Evolutionary conservation across 1,140 invertebrate species (phyloP).

Genomic region (Zaprionus ghesquierei): DNA sequence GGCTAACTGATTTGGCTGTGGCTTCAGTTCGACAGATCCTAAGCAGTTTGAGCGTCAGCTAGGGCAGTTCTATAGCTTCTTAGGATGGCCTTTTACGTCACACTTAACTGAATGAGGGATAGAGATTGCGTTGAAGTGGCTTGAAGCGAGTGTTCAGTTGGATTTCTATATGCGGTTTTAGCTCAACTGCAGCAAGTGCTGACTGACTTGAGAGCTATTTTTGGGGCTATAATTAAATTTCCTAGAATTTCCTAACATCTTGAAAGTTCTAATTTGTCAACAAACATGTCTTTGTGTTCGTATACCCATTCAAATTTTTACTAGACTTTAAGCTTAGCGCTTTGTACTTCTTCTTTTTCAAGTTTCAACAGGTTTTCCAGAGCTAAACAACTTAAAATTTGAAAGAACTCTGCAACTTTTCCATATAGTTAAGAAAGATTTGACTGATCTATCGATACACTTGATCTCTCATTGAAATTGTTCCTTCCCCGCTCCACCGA

Average conservation of each 20-base stretch:
- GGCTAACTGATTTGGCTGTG: background rate
- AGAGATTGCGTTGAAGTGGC: conserved; percentile 7
- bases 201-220: background rate
- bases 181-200: background rate
- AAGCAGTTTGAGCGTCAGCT: conserved; percentile 35
- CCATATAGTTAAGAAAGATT: background rate
- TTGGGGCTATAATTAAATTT: background rate
- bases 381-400: background rate
- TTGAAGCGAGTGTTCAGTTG: background rate
- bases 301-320: background rate
- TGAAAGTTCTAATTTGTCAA: background rate
- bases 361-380: background rate
- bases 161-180: background rate
- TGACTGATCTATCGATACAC: background rate
- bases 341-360: background rate
- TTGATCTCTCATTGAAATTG: background rate
- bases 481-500: background rate
- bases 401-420: background rate
- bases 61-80: conserved; percentile 67
- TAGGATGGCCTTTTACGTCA: conserved; percentile 29
- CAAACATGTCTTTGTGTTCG: background rate
- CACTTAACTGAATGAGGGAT: background rate
- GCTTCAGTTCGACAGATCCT: background rate
- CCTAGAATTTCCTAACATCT: background rate
- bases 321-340: background rate